Conservation (phyloP, 2,797 vertebrate genomes). For the Coccyzus lansbergi region DNA sequence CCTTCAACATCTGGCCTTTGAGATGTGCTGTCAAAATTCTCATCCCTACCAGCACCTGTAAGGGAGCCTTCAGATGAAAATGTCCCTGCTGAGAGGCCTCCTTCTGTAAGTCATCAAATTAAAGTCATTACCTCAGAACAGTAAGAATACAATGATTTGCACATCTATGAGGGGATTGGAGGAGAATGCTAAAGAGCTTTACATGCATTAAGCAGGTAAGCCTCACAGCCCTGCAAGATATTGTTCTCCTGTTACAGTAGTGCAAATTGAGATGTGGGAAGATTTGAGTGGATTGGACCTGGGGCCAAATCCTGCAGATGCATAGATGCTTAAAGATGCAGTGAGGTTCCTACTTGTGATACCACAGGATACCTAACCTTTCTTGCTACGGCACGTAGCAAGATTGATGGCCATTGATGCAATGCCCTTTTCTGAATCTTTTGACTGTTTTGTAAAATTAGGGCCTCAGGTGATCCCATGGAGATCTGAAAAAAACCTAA, state of each 20-base stretch:
- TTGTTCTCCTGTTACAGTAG: conserved; percentile 35
- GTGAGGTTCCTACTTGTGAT: conserved; percentile 11
- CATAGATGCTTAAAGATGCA: not conserved
- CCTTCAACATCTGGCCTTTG: not conserved
- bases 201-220: conserved; percentile 49
- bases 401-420: too few relatives aligned
- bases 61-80: conserved; percentile 16
- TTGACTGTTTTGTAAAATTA: not conserved
- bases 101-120: conserved; percentile 33
- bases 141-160: conserved; percentile 35
- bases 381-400: not conserved
- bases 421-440: not conserved
- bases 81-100: conserved; percentile 4
- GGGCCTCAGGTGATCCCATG: not conserved
- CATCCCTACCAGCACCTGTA: not conserved
- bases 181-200: conserved; percentile 46
- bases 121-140: conserved; percentile 34
- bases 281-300: conserved; percentile 4
- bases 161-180: conserved; percentile 38
- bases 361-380: conserved; percentile 18
- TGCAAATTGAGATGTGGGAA: conserved; percentile 20
- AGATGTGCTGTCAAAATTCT: not conserved
- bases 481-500: not conserved
- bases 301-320: not conserved
- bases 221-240: not conserved